A percentile compares a stretch with the other conserved stretches of the same genome.
phyloP scores from a whole-genome alignment of 2,113 vertebrate genomes.

The Mobula birostris region DNA sequence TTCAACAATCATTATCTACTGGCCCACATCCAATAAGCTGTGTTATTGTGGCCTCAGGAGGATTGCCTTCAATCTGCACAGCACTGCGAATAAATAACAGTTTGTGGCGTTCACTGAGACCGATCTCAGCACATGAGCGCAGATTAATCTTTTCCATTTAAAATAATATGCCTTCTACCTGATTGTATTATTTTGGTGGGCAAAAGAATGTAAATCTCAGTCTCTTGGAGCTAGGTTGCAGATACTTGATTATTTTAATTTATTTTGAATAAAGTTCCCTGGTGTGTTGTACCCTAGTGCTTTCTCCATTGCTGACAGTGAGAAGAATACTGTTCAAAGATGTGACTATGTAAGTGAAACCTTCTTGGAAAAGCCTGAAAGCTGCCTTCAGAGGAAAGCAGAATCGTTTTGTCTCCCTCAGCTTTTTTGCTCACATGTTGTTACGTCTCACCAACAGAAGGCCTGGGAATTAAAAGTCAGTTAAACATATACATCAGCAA shows the following conservation, averaged over 20 bases:
- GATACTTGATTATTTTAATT: not conserved
- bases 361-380: not conserved
- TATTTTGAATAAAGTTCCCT: not conserved
- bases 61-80: conserved; percentile 22
- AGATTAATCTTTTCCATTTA: conserved; percentile 7
- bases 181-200: no score
- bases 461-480: conserved; percentile 18
- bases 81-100: not conserved
- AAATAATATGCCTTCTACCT: not conserved
- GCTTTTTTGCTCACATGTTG: not conserved
- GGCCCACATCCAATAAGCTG: conserved; percentile 19
- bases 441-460: conserved; percentile 7
- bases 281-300: not conserved
- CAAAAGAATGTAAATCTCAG: not conserved
- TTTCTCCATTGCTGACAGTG: not conserved
- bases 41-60: not conserved
- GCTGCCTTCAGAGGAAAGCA: not conserved
- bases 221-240: not conserved
- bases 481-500: conserved; percentile 28
- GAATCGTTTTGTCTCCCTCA: not conserved
- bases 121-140: not conserved
- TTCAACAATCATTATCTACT: conserved; percentile 10
- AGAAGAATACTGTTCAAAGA: not conserved
- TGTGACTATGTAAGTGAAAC: not conserved
- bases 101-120: not conserved